Evolutionary conservation across 2,888 invertebrate genomes (phyloP), one percentile per base, ranked within the genome.

Genomic region (Agonopterix arenella): DNA sequence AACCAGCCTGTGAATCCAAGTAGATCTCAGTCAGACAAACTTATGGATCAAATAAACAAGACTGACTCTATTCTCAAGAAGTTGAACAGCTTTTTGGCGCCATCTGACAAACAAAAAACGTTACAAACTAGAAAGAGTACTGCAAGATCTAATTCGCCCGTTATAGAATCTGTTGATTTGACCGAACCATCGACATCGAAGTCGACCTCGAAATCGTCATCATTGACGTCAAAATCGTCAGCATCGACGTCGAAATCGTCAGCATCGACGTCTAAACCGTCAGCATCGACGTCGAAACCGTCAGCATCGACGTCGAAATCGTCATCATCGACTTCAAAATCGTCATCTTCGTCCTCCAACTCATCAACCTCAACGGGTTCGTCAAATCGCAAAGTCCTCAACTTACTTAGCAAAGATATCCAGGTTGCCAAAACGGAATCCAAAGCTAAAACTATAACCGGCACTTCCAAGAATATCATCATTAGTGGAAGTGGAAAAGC

Each of bases 401-500:
- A 36, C 4, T 42, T 36, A 36, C 9, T 11, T 5, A 36, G 16
- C n/a, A 48, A 44, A n/a, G 11, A 37, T 18, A 10, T 42, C 2
- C 8, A 13, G n/a, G 42, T 42, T n/a, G 42, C 42, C 11, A 28
- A 28, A 28, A 5, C 28, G 28, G 28, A 28, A 28, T 28, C 28
- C 28, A 28, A 28, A 28, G 5, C 28, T 28, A 28, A 28, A 28
- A 28, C 28, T 28, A 7, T 28, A 5, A 49, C 48, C 16, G 60
- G 57, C 8, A 54, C 56, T 0, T 54, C 55, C 2, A 59, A 57
- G 53, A 65, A 61, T 49, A 70, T 76, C 16, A 55, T 70, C 7
- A 55, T 70, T 11, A 62, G 61, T 45, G 58, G 53, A 2, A 40
- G 48, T 8, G 61, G 59, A 3, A 60, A 57, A 46, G 52, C 52